phyloP scores from a whole-genome alignment of 1,140 invertebrate genomes.

The Pissodes strobi region DNA sequence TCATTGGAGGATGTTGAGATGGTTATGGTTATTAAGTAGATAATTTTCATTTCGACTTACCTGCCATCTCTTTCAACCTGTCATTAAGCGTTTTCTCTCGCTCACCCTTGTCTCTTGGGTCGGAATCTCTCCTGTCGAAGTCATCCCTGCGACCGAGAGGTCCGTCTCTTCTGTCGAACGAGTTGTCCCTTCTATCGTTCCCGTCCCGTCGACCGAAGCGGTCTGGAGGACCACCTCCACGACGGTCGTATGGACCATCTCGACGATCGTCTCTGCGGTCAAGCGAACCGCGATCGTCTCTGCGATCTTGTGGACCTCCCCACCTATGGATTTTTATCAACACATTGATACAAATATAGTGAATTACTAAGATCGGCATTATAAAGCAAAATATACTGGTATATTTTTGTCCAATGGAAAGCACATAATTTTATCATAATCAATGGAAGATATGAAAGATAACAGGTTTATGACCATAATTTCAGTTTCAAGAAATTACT shows the following conservation, averaged over 20 bases:
- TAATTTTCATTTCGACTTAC: slow-evolving; percentile 23
- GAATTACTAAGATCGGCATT: neutral
- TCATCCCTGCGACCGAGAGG: neutral
- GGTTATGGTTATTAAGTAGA: neutral
- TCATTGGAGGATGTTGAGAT: neutral
- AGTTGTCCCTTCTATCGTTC: slow-evolving; percentile 11
- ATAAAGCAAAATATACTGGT: neutral
- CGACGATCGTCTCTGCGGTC: slow-evolving; percentile 47
- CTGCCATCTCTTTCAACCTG: slow-evolving; percentile 52
- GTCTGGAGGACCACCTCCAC: slow-evolving; percentile 11
- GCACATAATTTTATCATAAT: neutral
- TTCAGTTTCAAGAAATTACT: too few species aligned
- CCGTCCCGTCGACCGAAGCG: neutral
- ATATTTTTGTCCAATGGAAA: neutral
- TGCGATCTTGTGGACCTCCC: slow-evolving; percentile 19
- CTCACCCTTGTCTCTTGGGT: slow-evolving; percentile 36
- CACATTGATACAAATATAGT: neutral
- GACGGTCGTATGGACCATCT: slow-evolving; percentile 41
- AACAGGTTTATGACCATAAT: neutral
- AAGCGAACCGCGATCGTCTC: slow-evolving; percentile 31
- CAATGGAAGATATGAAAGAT: neutral
- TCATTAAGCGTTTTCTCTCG: slow-evolving; percentile 51
- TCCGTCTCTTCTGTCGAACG: slow-evolving; percentile 5
- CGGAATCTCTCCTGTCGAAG: slow-evolving; percentile 14
- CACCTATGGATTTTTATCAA: neutral